These are phyloP conservation scores for Harpagifer antarcticus DNA, from an alignment of 2,797 vertebrate genomes.

Conservation along the genomic window DNA sequence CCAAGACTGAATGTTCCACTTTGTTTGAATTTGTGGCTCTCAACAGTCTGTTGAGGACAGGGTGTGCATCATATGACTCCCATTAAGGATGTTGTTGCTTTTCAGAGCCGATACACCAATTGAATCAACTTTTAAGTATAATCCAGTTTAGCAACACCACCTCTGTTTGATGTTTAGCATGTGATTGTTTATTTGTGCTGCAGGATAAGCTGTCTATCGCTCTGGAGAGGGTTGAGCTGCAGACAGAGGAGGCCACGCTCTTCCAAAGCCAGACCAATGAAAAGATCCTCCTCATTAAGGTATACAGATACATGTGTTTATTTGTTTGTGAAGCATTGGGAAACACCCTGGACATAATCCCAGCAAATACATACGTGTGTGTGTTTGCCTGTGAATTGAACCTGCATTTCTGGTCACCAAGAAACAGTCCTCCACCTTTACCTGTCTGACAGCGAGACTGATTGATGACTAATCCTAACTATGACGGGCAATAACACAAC, in stretches of 20 bases:
- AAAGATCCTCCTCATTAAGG: constrained; percentile 81
- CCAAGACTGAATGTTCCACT: constrained; percentile 29
- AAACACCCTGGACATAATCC: neutral
- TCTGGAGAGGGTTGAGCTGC: constrained; percentile 71
- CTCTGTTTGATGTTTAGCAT: constrained; percentile 19
- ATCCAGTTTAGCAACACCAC: constrained; percentile 35
- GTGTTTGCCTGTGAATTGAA: constrained; percentile 20
- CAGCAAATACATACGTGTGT: neutral
- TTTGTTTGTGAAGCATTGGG: neutral
- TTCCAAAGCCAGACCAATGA: constrained; percentile 79
- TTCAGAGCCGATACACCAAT: constrained; percentile 25
- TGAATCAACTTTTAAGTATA: constrained; percentile 21
- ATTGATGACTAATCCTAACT: neutral
- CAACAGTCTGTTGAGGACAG: neutral
- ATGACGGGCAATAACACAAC: constrained; percentile 18
- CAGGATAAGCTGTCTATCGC: constrained; percentile 79
- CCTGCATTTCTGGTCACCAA: constrained; percentile 34
- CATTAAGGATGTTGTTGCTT: constrained; percentile 40
- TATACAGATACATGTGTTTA: constrained; percentile 26
- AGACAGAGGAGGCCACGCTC: constrained; percentile 69
- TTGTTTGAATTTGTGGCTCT: constrained; percentile 37
- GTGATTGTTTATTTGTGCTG: constrained; percentile 40
- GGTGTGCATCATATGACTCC: constrained; percentile 56
- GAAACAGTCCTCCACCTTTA: constrained; percentile 30
- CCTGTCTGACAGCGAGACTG: constrained; percentile 22